phyloP scores from a whole-genome alignment of 2,797 vertebrate genomes.

The Gobionotothen gibberifrons region DNA sequence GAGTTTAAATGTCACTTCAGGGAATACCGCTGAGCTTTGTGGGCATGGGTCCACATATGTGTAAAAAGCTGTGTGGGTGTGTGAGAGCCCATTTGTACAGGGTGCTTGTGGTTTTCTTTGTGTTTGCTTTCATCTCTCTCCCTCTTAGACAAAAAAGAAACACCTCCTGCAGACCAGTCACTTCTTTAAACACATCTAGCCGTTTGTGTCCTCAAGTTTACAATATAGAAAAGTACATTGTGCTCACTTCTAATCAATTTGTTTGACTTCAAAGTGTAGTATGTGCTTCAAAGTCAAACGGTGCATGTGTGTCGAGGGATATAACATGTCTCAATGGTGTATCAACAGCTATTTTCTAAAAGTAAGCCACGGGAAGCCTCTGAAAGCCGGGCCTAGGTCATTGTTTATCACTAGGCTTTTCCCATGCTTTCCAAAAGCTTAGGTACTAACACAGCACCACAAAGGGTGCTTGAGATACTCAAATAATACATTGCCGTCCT shows the following conservation, averaged over 20 bases:
- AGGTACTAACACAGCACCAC: slow-evolving; percentile 31
- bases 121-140: neutral
- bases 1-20: slow-evolving; percentile 42
- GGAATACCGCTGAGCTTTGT: slow-evolving; percentile 36
- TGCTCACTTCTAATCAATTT: slow-evolving; percentile 45
- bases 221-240: slow-evolving; percentile 45
- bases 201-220: slow-evolving; percentile 48
- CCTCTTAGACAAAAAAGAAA: slow-evolving; percentile 9
- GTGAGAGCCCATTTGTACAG: neutral
- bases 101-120: too few species aligned
- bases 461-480: slow-evolving; percentile 48
- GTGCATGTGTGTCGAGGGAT: neutral
- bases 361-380: slow-evolving; percentile 24
- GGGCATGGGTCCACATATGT: slow-evolving; percentile 26
- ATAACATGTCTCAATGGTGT: slow-evolving; percentile 8
- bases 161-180: slow-evolving; percentile 35
- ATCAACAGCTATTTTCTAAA: slow-evolving; percentile 39
- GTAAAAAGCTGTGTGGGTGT: neutral
- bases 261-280: slow-evolving; percentile 1
- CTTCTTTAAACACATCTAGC: slow-evolving; percentile 46
- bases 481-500: slow-evolving; percentile 50
- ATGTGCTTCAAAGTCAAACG: slow-evolving; percentile 17
- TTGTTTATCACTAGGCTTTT: slow-evolving; percentile 57
- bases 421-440: slow-evolving; percentile 41
- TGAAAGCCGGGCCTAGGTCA: slow-evolving; percentile 42